phyloP scores from a whole-genome alignment of 1,140 invertebrate species.

The Drosophila serrata region DNA sequence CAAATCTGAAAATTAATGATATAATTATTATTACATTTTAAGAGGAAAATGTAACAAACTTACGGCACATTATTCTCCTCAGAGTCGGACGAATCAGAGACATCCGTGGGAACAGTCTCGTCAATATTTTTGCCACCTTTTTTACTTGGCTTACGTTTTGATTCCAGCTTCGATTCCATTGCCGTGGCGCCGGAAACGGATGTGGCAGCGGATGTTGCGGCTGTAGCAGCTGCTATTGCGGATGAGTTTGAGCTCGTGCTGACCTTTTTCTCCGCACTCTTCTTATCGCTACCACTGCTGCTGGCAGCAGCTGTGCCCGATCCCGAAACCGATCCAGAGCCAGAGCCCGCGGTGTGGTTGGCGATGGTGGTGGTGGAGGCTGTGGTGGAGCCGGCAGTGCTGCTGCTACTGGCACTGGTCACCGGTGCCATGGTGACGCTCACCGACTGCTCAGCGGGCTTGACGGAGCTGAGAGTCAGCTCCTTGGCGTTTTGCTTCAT shows the following conservation, averaged over 20 bases:
- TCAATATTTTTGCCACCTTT: slow-evolving; percentile 66
- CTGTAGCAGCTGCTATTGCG: not conserved
- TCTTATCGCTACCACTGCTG: slow-evolving; percentile 30
- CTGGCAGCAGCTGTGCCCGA: slow-evolving; percentile 20
- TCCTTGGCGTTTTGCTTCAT: slow-evolving; percentile 82
- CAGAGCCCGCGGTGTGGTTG: slow-evolving; percentile 30
- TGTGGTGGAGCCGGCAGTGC: slow-evolving; percentile 26
- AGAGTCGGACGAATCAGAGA: slow-evolving; percentile 93
- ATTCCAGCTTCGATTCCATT: slow-evolving; percentile 37
- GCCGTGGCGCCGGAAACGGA: slow-evolving; percentile 10
- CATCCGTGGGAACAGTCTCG: slow-evolving; percentile 89
- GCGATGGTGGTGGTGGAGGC: slow-evolving; percentile 21
- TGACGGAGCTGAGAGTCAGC: slow-evolving; percentile 76
- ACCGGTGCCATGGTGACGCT: slow-evolving; percentile 39
- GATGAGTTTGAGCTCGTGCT: slow-evolving; percentile 35
- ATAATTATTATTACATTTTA: not conserved
- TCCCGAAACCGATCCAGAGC: slow-evolving; percentile 29
- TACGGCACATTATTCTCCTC: slow-evolving; percentile 88
- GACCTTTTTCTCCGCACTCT: slow-evolving; percentile 32
- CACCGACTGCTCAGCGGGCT: slow-evolving; percentile 64
- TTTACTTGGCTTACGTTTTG: slow-evolving; percentile 73
- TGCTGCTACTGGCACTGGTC: slow-evolving; percentile 15
- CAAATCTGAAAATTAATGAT: slow-evolving; percentile 67
- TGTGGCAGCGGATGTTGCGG: slow-evolving; percentile 9
- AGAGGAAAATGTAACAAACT: slow-evolving; percentile 32